Percentiles rank a stretch among this genome's conserved stretches.
These are phyloP conservation scores for Actinostola sp. DNA, from an alignment of 92 coral and sea anemone species.

Conservation along the genomic window DNA sequence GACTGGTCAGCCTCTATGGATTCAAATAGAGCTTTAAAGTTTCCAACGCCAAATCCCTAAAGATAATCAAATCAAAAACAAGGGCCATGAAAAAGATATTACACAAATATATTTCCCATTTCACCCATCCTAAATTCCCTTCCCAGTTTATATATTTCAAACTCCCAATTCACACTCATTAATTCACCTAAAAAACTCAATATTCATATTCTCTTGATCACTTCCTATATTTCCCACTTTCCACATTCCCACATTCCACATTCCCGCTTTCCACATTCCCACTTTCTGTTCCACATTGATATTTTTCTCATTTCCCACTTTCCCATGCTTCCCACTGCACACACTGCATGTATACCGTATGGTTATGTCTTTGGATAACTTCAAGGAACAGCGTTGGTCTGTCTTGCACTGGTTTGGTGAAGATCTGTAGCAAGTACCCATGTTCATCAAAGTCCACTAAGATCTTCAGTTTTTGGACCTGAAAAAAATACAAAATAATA, in stretches of 20 bases:
- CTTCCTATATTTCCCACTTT: too few species aligned
- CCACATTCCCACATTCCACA: too few species aligned
- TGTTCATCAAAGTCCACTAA: conserved; percentile 96
- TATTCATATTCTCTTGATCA: too few species aligned
- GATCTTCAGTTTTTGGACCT: conserved; percentile 84
- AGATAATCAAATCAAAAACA: conserved; percentile 7
- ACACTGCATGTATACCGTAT: conserved; percentile 54
- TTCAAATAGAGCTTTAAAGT: conserved; percentile 81
- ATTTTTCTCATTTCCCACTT: too few species aligned
- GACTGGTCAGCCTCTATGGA: conserved; percentile 72
- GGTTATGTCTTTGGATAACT: conserved; percentile 87
- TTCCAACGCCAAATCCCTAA: conserved; percentile 88
- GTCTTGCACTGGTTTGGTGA: conserved; percentile 94
- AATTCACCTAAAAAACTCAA: too few species aligned
- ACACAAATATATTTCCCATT: neutral
- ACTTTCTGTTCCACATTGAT: too few species aligned
- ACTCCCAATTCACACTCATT: too few species aligned
- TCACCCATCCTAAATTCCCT: too few species aligned
- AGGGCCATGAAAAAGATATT: neutral
- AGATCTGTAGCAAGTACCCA: conserved; percentile 96
- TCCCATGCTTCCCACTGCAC: too few species aligned
- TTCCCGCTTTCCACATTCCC: too few species aligned
- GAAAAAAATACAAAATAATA: neutral
- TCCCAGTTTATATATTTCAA: too few species aligned
- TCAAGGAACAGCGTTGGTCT: conserved; percentile 95